Percentiles rank a stretch among this genome's conserved stretches.
Evolutionary conservation across 2,113 vertebrate genomes (phyloP).

Genomic region (Mellivora capensis): DNA sequence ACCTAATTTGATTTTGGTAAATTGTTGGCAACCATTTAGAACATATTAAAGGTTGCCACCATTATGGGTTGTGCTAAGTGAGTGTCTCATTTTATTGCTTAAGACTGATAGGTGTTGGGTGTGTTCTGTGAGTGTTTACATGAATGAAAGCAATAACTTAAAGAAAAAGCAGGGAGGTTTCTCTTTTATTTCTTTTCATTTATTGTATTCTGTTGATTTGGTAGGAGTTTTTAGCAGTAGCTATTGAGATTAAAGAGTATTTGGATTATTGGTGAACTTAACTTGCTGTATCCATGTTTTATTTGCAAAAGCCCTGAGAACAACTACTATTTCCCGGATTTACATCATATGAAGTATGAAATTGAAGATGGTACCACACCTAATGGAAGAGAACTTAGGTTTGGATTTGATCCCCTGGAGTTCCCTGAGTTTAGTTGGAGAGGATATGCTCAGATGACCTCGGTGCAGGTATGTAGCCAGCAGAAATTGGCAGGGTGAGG

Average conservation of each 20-base stretch:
- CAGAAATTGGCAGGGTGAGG: background rate
- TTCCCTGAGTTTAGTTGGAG: slow-evolving; percentile 95
- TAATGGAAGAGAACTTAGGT: slow-evolving; percentile 84
- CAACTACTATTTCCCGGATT: slow-evolving; percentile 88
- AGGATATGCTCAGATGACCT: slow-evolving; percentile 91
- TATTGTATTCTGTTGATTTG: background rate
- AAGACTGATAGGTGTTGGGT: background rate
- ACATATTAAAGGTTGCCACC: background rate
- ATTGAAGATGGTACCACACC: slow-evolving; percentile 89
- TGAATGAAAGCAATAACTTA: background rate
- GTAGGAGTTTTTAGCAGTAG: background rate
- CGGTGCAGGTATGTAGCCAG: slow-evolving; percentile 85
- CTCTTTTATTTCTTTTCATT: background rate
- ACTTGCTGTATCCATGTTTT: background rate
- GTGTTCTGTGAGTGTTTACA: background rate
- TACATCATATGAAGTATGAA: slow-evolving; percentile 94
- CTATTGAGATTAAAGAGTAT: background rate
- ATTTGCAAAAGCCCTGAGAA: slow-evolving; percentile 84
- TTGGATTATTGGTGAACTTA: background rate
- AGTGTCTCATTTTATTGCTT: background rate
- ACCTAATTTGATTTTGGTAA: background rate
- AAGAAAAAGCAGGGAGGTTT: background rate
- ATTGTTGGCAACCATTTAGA: background rate
- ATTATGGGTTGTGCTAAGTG: background rate
- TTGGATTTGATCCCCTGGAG: slow-evolving; percentile 87